Percentiles rank a stretch among this genome's conserved stretches.
phyloP scores from a whole-genome alignment of 2,888 invertebrate genomes.

The Eledona agricola region DNA sequence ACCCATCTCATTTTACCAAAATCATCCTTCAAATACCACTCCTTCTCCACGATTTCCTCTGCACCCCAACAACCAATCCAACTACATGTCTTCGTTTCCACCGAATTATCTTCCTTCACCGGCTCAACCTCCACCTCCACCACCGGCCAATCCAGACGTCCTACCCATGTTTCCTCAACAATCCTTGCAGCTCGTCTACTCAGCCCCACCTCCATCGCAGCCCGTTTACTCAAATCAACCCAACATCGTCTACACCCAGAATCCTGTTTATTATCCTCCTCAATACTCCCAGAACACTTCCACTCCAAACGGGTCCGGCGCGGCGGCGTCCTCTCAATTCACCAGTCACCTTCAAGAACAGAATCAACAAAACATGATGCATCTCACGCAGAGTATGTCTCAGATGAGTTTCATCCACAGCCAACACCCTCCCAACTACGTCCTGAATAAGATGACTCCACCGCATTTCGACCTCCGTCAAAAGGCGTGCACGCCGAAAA shows the following conservation, averaged over 20 bases:
- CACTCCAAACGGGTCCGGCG: conserved; percentile 54
- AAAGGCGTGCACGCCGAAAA: conserved; percentile 44
- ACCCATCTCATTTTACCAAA: conserved; percentile 53
- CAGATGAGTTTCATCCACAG: conserved; percentile 45
- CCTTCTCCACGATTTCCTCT: conserved; percentile 48
- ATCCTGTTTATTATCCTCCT: no score
- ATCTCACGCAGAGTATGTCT: conserved; percentile 50
- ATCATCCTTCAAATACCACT: conserved; percentile 43
- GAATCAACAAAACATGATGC: conserved; percentile 41
- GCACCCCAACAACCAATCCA: conserved; percentile 39
- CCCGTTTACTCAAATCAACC: conserved; percentile 49
- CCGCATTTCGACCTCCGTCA: conserved; percentile 39
- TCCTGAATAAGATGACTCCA: conserved; percentile 29
- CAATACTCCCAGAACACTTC: conserved; percentile 49
- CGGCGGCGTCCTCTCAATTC: conserved; percentile 42
- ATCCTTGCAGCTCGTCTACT: conserved; percentile 51
- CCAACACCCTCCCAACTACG: conserved; percentile 18
- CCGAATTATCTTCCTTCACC: conserved; percentile 35
- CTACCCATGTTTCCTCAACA: conserved; percentile 51
- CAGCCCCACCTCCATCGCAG: conserved; percentile 45
- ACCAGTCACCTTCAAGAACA: conserved; percentile 28
- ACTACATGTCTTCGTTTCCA: conserved; percentile 22
- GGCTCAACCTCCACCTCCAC: conserved; percentile 34
- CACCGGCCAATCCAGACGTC: conserved; percentile 44
- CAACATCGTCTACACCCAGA: conserved; percentile 54